Percentiles rank a stretch among this genome's conserved stretches.
phyloP scores from a whole-genome alignment of 2,113 vertebrate species.

The Amphilophus citrinellus region DNA sequence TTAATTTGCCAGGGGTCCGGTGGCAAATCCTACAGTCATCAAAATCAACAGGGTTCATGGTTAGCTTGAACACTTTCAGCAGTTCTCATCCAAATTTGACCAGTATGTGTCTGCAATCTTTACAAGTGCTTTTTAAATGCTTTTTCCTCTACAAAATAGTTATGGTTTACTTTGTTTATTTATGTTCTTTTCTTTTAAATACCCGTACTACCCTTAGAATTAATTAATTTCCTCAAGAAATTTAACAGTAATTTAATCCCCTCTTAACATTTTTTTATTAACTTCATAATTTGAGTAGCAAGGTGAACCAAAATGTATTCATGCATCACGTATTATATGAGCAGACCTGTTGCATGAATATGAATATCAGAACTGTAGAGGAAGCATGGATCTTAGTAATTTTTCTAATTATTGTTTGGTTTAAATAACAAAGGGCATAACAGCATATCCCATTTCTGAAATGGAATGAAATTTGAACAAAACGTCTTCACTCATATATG shows the following conservation, averaged over 20 bases:
- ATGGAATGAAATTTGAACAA: background rate
- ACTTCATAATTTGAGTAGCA: slow-evolving; percentile 17
- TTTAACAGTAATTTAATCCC: slow-evolving; percentile 9
- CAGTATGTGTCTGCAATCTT: background rate
- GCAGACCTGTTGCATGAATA: slow-evolving; percentile 6
- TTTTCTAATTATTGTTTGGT: background rate
- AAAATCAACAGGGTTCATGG: background rate
- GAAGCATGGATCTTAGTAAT: background rate
- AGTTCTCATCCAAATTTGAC: background rate
- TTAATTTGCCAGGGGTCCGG: background rate
- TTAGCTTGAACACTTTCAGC: background rate
- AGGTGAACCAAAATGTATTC: slow-evolving; percentile 42
- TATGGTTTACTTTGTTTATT: background rate
- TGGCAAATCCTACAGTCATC: background rate
- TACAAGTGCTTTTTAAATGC: background rate
- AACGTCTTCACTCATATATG: background rate
- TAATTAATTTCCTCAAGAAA: background rate
- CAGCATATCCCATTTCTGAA: background rate
- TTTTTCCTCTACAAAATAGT: background rate
- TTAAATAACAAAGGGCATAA: background rate
- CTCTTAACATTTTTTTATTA: slow-evolving; percentile 31
- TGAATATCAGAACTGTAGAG: background rate
- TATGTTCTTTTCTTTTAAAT: background rate
- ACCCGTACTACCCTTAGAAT: background rate
- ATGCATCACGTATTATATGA: background rate